phyloP scores from a whole-genome alignment of 1,140 invertebrate species.

The Brachionus koreanus region DNA sequence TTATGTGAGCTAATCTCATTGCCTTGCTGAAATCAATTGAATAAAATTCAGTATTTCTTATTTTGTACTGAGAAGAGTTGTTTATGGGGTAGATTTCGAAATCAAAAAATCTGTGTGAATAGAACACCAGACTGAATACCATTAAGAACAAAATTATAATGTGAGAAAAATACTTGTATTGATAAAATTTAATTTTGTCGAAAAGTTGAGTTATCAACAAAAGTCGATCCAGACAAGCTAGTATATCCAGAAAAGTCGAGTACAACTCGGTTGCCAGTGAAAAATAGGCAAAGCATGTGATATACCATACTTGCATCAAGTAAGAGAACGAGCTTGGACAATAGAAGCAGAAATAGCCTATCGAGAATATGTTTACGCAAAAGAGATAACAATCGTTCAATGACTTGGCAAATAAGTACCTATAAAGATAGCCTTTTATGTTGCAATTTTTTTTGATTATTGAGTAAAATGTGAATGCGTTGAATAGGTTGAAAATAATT shows the following conservation, averaged over 20 bases:
- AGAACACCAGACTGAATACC: background rate
- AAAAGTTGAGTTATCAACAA: background rate
- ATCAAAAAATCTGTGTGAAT: slow-evolving; percentile 22
- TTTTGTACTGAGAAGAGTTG: background rate
- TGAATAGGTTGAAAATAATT: background rate
- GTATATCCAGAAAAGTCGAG: slow-evolving; percentile 21
- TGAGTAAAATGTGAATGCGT: slow-evolving; percentile 10
- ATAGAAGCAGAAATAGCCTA: background rate
- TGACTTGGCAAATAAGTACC: background rate
- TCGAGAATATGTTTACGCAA: background rate
- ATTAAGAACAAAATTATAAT: background rate
- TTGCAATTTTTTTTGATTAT: slow-evolving; percentile 5
- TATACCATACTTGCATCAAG: slow-evolving; percentile 16
- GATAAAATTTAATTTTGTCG: background rate
- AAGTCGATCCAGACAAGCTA: background rate
- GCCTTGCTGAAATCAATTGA: background rate
- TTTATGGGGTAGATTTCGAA: background rate
- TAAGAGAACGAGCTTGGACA: background rate
- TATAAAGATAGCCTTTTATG: background rate
- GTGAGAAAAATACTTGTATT: background rate
- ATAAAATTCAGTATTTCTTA: background rate
- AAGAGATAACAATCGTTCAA: background rate
- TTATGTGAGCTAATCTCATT: background rate
- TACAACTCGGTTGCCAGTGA: background rate
- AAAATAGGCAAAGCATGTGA: slow-evolving; percentile 4